A percentile compares a stretch with the other conserved stretches of the same genome.
These are phyloP conservation scores for Panthera tigris DNA, from an alignment of 2,113 vertebrate genomes.

Conservation along the genomic window DNA sequence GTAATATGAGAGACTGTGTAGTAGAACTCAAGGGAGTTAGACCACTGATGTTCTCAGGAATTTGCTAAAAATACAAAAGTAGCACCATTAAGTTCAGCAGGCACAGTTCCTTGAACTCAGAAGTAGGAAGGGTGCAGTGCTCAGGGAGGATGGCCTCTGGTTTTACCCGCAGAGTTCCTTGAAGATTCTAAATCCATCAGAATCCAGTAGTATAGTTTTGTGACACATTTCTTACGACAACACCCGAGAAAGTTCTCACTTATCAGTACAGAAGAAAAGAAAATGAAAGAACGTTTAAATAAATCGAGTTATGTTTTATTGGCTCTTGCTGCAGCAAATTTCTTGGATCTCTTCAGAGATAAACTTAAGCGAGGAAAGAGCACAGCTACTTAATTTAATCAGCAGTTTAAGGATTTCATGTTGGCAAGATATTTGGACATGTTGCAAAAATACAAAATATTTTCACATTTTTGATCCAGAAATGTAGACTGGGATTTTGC, in stretches of 20 bases:
- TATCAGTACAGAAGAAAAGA: neutral
- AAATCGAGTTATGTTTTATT: neutral
- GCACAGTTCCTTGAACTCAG: neutral
- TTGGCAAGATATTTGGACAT: conserved; percentile 22
- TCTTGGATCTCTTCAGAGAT: conserved; percentile 28
- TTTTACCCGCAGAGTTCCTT: neutral
- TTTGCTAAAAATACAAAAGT: neutral
- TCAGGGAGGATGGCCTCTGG: neutral
- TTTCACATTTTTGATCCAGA: conserved; percentile 45
- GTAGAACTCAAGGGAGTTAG: neutral
- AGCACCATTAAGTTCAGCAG: neutral
- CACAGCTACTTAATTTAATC: conserved; percentile 17
- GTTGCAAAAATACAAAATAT: conserved; percentile 55
- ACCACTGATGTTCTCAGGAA: neutral
- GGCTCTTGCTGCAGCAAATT: neutral
- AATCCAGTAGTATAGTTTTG: neutral
- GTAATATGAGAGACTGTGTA: neutral
- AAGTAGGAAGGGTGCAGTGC: neutral
- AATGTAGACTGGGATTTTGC: conserved; percentile 32
- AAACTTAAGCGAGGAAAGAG: conserved; percentile 2
- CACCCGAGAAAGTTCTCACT: neutral
- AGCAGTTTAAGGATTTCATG: neutral
- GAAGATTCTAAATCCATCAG: neutral
- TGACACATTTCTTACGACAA: neutral
- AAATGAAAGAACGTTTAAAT: conserved; percentile 36